These are phyloP conservation scores for Otus scops DNA, from an alignment of 2,797 vertebrate species.

Conservation along the genomic window DNA sequence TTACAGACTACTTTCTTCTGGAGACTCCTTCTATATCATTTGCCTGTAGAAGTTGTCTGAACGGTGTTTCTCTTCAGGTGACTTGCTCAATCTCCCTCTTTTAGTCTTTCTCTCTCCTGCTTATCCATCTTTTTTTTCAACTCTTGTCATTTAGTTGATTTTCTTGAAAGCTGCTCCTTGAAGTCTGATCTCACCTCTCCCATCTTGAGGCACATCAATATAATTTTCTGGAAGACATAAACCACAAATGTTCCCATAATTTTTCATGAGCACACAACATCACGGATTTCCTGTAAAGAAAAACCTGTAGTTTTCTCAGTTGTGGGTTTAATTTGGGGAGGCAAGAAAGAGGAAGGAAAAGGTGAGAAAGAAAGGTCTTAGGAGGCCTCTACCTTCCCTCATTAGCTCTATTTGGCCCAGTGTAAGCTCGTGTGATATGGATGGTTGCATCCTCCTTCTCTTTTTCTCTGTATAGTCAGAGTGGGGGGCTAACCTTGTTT, in stretches of 20 bases:
- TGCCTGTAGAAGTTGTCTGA: not conserved
- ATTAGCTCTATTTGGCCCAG: not conserved
- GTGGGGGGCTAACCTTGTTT: not conserved
- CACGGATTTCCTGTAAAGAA: not conserved
- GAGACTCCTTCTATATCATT: conserved; percentile 6
- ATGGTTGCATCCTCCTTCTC: not conserved
- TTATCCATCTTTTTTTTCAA: not conserved
- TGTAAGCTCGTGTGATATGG: not conserved
- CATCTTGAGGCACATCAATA: conserved; percentile 78
- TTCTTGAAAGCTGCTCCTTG: conserved; percentile 54
- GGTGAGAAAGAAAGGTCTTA: not conserved
- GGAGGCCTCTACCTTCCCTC: not conserved
- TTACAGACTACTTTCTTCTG: conserved; percentile 47
- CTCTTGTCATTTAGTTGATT: not conserved
- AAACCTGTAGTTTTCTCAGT: not conserved
- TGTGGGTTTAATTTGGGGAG: not conserved
- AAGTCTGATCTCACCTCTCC: conserved; percentile 60
- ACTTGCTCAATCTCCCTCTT: not conserved
- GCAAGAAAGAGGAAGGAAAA: not conserved
- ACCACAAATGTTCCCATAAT: not conserved
- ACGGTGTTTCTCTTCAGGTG: conserved; percentile 6
- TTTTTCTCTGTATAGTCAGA: not conserved
- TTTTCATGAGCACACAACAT: not conserved
- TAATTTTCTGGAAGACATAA: conserved; percentile 73
- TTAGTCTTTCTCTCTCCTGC: not conserved